A percentile compares a stretch with the other conserved stretches of the same genome.
These are phyloP conservation scores for Anguilla obscura DNA, from an alignment of 2,797 vertebrate species.

Conservation along the genomic window DNA sequence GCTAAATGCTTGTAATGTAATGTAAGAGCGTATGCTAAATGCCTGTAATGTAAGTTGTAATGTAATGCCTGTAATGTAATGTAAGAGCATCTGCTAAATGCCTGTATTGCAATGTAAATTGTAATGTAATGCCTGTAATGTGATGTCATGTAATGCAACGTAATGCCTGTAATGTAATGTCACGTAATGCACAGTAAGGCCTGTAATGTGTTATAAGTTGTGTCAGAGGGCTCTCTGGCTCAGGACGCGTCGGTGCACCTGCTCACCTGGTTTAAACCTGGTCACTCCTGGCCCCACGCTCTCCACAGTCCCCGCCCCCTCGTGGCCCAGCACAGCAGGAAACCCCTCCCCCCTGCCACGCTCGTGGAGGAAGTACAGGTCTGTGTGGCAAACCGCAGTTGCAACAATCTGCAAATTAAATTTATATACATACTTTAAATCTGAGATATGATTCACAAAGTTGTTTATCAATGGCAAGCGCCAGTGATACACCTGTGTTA, in stretches of 20 bases:
- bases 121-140: too few species aligned
- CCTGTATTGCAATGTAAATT: too few species aligned
- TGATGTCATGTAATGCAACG: too few species aligned
- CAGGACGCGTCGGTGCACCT: background rate
- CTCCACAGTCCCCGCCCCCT: conserved; percentile 72
- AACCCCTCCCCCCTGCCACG: conserved; percentile 52
- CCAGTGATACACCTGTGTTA: background rate
- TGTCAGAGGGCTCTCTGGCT: background rate
- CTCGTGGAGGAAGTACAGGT: conserved; percentile 69
- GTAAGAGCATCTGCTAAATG: too few species aligned
- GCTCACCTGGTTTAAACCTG: conserved; percentile 68
- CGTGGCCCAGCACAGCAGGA: conserved; percentile 72
- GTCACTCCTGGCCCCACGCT: conserved; percentile 73
- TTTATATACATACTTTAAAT: too few species aligned
- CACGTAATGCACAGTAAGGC: too few species aligned
- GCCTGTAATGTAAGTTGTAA: too few species aligned
- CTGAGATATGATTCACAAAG: background rate
- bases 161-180: too few species aligned
- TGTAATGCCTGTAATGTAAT: too few species aligned
- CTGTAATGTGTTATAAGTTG: background rate
- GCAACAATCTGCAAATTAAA: conserved; percentile 64
- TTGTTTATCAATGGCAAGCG: background rate
- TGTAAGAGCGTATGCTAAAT: background rate
- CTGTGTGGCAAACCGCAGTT: conserved; percentile 69
- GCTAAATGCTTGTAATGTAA: too few species aligned